These are phyloP conservation scores for Ptilodon capucinus DNA, from an alignment of 2,888 invertebrate species.

Conservation along the genomic window DNA sequence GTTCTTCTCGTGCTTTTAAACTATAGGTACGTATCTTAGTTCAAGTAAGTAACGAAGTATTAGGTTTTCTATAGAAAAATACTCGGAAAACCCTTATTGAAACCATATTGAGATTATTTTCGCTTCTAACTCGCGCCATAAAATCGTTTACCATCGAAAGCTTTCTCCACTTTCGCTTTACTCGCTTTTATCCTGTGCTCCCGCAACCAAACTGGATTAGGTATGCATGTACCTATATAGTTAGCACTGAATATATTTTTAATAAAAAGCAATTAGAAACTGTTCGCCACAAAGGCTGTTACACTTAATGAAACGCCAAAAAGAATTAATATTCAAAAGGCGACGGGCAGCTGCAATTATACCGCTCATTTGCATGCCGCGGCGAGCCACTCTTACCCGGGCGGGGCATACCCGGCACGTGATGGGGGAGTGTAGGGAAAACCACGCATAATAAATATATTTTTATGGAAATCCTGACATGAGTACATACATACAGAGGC, in stretches of 20 bases:
- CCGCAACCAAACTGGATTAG: neutral
- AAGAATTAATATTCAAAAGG: conserved; percentile 33
- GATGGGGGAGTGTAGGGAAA: neutral
- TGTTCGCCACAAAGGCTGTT: conserved; percentile 17
- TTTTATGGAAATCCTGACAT: too few species aligned
- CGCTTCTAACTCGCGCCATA: conserved; percentile 16
- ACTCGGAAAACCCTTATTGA: too few species aligned
- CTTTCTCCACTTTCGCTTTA: conserved; percentile 12
- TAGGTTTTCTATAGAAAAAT: too few species aligned
- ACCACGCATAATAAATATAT: neutral
- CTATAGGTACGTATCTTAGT: too few species aligned
- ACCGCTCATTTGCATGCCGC: conserved; percentile 2
- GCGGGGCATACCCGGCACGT: neutral
- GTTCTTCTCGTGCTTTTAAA: too few species aligned
- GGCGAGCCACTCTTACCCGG: neutral
- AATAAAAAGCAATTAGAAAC: conserved; percentile 4
- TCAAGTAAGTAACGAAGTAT: too few species aligned
- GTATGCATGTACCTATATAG: neutral
- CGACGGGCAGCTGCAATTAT: conserved; percentile 9
- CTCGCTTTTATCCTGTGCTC: conserved; percentile 4
- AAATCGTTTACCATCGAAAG: conserved; percentile 18
- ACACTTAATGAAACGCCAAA: conserved; percentile 4
- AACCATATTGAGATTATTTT: too few species aligned
- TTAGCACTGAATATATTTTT: too few species aligned
- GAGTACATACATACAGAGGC: neutral